Percentiles rank a stretch among this genome's conserved stretches.
Evolutionary conservation across 2,888 invertebrate species (phyloP).

Genomic region (Drosophila hawaiiensis): DNA sequence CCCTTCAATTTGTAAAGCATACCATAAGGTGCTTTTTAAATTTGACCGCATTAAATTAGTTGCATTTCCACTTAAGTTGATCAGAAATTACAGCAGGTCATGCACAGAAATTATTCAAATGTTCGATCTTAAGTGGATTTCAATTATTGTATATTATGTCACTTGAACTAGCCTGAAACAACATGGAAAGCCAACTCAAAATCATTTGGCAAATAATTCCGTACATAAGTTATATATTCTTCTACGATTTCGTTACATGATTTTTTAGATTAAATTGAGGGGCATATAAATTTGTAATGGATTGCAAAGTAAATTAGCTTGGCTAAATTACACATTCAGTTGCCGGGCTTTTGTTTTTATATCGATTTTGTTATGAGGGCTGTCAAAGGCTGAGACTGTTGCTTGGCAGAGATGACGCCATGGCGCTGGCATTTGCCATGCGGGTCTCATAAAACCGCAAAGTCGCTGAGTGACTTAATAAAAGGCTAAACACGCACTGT

Average conservation of each 20-base stretch:
- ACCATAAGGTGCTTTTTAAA: constrained; percentile 16
- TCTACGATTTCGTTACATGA: not conserved
- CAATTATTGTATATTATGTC: not conserved
- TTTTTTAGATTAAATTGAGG: not conserved
- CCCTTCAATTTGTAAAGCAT: constrained; percentile 23
- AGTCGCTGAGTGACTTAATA: constrained; percentile 63
- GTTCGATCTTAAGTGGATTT: not conserved
- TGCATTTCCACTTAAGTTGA: constrained; percentile 3
- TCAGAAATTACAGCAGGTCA: not conserved
- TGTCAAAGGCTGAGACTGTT: constrained; percentile 35
- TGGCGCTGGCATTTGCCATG: constrained; percentile 34
- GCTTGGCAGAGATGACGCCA: constrained; percentile 60
- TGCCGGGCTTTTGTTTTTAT: constrained; percentile 8
- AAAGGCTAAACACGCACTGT: constrained; percentile 52
- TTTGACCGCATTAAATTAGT: constrained; percentile 2
- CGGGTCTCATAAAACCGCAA: constrained; percentile 57
- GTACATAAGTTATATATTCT: not conserved
- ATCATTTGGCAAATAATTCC: not conserved
- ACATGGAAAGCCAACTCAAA: not conserved
- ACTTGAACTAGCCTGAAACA: not conserved
- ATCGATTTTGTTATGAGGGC: constrained; percentile 20
- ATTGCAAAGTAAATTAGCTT: not conserved
- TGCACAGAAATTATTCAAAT: not conserved
- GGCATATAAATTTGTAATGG: not conserved
- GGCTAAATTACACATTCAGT: constrained; percentile 12